A percentile compares a stretch with the other conserved stretches of the same genome.
These are phyloP conservation scores for Clarias magur DNA, from an alignment of 2,113 vertebrate species.

Conservation along the genomic window DNA sequence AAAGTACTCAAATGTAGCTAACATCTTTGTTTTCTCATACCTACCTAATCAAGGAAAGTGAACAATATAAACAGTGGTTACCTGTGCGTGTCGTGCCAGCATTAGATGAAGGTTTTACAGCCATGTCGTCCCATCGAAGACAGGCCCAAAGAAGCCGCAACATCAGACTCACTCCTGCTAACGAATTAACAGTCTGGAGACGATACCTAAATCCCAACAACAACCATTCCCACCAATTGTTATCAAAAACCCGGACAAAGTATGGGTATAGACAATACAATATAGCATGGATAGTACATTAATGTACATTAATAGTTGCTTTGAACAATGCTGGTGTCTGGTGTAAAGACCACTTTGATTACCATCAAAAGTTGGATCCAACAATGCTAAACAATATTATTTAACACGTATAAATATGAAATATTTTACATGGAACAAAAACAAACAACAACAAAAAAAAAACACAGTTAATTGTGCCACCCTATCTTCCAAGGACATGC, in stretches of 20 bases:
- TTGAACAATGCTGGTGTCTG: not conserved
- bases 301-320: not conserved
- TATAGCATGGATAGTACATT: not conserved
- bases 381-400: not conserved
- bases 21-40: not conserved
- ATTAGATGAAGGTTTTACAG: conserved; percentile 90
- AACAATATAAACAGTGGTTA: conserved; percentile 51
- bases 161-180: conserved; percentile 96
- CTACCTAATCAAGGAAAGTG: not conserved
- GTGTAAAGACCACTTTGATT: not conserved
- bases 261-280: not conserved
- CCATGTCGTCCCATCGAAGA: conserved; percentile 98
- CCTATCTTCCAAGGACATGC: not conserved
- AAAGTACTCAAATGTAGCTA: not conserved
- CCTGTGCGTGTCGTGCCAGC: conserved; percentile 93
- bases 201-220: conserved; percentile 79
- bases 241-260: not conserved
- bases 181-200: conserved; percentile 91
- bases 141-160: conserved; percentile 92
- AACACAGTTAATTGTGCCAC: not conserved
- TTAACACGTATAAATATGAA: not conserved
- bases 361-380: not conserved
- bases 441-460: no score
- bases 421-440: not conserved
- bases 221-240: not conserved